phyloP scores from a whole-genome alignment of 1,140 invertebrate genomes.

The Drosophila bocqueti region DNA sequence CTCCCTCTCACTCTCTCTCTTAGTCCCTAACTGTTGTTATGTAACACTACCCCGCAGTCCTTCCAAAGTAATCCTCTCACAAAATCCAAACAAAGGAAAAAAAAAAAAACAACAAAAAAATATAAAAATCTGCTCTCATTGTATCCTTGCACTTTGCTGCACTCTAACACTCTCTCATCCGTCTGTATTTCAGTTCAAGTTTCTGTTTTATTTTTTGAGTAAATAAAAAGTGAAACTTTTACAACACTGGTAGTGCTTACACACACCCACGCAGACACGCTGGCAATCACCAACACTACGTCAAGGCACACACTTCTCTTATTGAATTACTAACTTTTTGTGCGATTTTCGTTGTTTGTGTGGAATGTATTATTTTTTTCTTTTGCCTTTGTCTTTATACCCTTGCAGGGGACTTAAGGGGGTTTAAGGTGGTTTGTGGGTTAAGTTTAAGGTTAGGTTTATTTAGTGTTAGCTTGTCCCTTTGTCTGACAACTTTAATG shows the following conservation, averaged over 20 bases:
- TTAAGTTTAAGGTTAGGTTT: not conserved
- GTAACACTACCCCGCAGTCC: constrained; percentile 28
- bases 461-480: not conserved
- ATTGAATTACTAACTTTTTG: constrained; percentile 78
- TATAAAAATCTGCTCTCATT: constrained; percentile 29
- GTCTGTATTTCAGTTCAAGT: constrained; percentile 39
- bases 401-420: no score
- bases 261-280: constrained; percentile 27
- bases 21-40: constrained; percentile 43
- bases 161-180: constrained; percentile 47
- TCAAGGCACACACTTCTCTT: constrained; percentile 23
- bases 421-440: not conserved
- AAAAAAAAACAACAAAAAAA: constrained; percentile 11
- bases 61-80: constrained; percentile 31
- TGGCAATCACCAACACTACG: constrained; percentile 18
- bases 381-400: constrained; percentile 10
- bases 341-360: constrained; percentile 57
- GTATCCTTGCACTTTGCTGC: constrained; percentile 41
- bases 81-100: constrained; percentile 21
- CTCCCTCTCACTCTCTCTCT: constrained; percentile 4
- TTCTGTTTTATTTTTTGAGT: constrained; percentile 46
- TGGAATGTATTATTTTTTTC: constrained; percentile 50
- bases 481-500: not conserved
- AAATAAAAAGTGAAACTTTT: constrained; percentile 50
- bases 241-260: constrained; percentile 48